Conservation (phyloP, 92 coral and sea anemone genomes). For the Actinostola sp. region DNA sequence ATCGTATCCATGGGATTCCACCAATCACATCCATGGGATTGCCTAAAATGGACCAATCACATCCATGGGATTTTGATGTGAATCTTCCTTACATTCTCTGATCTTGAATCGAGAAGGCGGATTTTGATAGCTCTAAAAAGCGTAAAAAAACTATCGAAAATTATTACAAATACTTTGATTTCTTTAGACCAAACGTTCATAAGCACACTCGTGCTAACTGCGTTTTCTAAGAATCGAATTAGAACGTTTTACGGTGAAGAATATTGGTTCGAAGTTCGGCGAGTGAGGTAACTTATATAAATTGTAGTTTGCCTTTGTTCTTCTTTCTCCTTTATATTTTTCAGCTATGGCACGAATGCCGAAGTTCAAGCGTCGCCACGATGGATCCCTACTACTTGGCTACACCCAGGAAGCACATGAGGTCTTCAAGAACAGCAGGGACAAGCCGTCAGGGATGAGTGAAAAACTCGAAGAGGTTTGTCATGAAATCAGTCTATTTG, state of each 20-base stretch:
- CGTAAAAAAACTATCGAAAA: too few species aligned
- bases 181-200: too few species aligned
- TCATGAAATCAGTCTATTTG: not conserved
- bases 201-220: not conserved
- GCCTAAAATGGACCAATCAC: too few species aligned
- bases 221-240: not conserved
- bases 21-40: too few species aligned
- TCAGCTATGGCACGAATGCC: slow-evolving; percentile 10
- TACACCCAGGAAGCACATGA: slow-evolving; percentile 31
- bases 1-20: too few species aligned
- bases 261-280: not conserved
- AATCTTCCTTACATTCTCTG: too few species aligned
- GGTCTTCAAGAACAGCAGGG: slow-evolving; percentile 15
- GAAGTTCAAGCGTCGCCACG: slow-evolving; percentile 29
- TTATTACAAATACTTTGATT: too few species aligned
- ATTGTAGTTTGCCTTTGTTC: not conserved
- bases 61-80: too few species aligned
- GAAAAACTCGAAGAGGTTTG: slow-evolving; percentile 43
- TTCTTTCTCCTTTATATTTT: not conserved
- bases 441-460: slow-evolving; percentile 29
- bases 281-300: not conserved
- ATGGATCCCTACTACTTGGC: slow-evolving; percentile 20
- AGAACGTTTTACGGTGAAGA: not conserved
- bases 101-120: too few species aligned
- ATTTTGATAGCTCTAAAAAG: too few species aligned